Conservation (phyloP, 2,888 invertebrate species). For the Amiota mariae region DNA sequence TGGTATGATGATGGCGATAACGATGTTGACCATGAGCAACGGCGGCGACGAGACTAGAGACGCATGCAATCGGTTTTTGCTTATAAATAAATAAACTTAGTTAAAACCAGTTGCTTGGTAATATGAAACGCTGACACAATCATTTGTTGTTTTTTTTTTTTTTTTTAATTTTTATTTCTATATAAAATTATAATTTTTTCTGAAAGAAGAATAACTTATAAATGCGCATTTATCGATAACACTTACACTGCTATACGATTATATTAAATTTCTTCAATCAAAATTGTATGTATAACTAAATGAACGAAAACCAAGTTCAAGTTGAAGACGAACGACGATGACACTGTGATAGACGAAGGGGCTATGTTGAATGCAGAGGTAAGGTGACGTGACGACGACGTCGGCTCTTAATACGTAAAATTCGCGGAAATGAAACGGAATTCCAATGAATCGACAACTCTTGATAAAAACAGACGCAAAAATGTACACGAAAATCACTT, state of each 20-base stretch:
- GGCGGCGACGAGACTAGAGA: neutral
- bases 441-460: conserved; percentile 48
- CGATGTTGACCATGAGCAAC: conserved; percentile 14
- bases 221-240: neutral
- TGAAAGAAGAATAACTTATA: neutral
- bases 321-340: neutral
- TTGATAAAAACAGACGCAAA: conserved; percentile 11
- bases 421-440: conserved; percentile 62
- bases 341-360: neutral
- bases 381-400: neutral
- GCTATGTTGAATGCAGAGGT: neutral
- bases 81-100: conserved; percentile 22
- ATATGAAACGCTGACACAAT: neutral
- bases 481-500: conserved; percentile 9
- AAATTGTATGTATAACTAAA: neutral
- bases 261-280: neutral
- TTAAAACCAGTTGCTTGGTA: conserved; percentile 20
- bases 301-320: conserved; percentile 10
- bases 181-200: neutral
- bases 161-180: neutral
- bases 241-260: neutral
- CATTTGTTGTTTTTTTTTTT: neutral
- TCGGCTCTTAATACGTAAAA: conserved; percentile 40
- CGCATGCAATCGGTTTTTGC: conserved; percentile 25
- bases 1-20: neutral